phyloP scores from a whole-genome alignment of 2,797 vertebrate genomes.

The Chanos chanos region DNA sequence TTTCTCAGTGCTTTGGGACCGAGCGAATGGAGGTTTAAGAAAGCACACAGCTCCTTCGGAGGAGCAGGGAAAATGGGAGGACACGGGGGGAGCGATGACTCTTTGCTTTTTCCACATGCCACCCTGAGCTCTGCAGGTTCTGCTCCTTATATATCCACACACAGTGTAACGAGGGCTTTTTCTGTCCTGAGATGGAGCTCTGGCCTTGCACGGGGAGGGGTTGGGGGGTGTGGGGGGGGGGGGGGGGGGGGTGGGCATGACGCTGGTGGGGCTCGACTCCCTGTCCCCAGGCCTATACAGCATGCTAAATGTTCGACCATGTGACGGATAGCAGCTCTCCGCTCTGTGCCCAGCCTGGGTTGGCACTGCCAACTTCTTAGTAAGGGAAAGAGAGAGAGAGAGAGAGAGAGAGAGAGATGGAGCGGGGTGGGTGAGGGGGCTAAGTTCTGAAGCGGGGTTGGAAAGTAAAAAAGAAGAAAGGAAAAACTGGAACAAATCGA shows the following conservation, averaged over 20 bases:
- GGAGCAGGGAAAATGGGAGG: too few species aligned
- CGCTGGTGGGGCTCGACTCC: neutral
- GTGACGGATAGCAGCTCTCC: neutral
- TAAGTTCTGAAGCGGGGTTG: neutral
- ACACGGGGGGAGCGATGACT: too few species aligned
- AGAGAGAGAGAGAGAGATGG: neutral
- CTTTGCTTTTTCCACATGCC: too few species aligned
- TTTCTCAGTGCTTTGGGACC: too few species aligned
- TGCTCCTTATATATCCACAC: too few species aligned
- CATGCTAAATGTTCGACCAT: neutral
- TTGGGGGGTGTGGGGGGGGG: too few species aligned
- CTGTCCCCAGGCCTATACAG: neutral
- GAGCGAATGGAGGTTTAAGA: too few species aligned
- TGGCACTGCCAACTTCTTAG: neutral
- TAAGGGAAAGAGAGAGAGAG: neutral
- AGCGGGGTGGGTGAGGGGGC: neutral
- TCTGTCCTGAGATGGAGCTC: too few species aligned
- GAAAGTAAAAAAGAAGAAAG: neutral
- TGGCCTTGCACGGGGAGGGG: too few species aligned
- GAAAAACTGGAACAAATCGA: neutral
- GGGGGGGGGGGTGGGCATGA: neutral
- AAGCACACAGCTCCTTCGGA: too few species aligned
- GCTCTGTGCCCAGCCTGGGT: neutral
- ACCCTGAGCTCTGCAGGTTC: too few species aligned
- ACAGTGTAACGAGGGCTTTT: too few species aligned